Evolutionary conservation across 2,888 invertebrate genomes (phyloP).

Genomic region (Buathra laborator): DNA sequence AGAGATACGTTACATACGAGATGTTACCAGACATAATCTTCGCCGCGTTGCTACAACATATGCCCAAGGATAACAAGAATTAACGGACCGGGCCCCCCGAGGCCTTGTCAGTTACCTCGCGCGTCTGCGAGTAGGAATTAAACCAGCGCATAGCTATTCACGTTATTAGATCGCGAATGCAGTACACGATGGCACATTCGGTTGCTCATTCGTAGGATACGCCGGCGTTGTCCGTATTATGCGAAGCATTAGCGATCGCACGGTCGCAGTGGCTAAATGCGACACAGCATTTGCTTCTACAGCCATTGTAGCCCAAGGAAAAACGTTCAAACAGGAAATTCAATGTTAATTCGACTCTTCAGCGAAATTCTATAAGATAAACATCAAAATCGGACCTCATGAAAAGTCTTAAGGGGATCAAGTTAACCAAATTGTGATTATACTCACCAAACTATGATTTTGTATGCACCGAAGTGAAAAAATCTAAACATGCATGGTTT

Average conservation of each 20-base stretch:
- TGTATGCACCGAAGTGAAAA: too few species aligned
- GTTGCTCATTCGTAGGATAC: neutral
- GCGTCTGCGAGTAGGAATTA: neutral
- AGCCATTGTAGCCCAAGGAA: too few species aligned
- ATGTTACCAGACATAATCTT: constrained; percentile 17
- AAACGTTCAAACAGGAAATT: too few species aligned
- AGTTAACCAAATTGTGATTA: too few species aligned
- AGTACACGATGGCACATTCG: neutral
- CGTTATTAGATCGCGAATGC: constrained; percentile 11
- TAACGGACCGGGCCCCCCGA: neutral
- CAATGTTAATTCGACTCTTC: too few species aligned
- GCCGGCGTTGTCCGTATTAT: neutral
- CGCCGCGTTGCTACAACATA: neutral
- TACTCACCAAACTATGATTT: too few species aligned
- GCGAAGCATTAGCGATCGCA: neutral
- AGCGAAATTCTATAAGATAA: too few species aligned
- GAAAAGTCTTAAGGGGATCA: too few species aligned
- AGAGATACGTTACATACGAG: neutral
- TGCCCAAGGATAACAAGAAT: constrained; percentile 14
- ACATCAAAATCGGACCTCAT: too few species aligned
- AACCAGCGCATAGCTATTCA: neutral
- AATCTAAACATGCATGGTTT: too few species aligned
- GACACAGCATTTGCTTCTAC: neutral
- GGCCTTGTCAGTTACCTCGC: neutral
- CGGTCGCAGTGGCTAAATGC: neutral